Evolutionary conservation across 1,140 invertebrate species (phyloP), one percentile per base, ranked within the genome.

Genomic region (Cecropterus lyciades): DNA sequence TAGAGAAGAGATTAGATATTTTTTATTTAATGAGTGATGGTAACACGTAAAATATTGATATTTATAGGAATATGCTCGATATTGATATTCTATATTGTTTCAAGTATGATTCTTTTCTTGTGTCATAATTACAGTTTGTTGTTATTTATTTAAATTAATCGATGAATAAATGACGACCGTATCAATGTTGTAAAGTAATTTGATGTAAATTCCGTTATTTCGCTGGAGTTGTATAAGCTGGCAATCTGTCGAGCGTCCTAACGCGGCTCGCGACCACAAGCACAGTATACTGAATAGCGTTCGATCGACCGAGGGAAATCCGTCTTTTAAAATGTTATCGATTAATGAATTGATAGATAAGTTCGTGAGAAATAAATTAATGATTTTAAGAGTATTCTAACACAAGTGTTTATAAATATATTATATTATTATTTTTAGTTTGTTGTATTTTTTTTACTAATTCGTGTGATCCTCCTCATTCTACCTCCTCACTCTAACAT

Each of bases 341-440:
- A 87, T 85, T 86, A 80, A 89, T 89, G 74, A 87, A 88, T 81
- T 81, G 81, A 79, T 87, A 91, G 85, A 84, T 89, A 90, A 92
- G 89, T 89, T 85, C 85, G 84, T 91, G 87, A 89, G 79, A 85
- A 87, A 84, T 88, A 89, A 91, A 85, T 91, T 90, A 92, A 92
- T 92, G 85, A 89, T 86, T 89, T 87, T 92, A 89, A 90, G 87
- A 89, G 81, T 92, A 92, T 92, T 92, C 87, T 92, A 92, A 92
- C 87, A 91, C 86, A 89, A 91, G 89, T 90, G 89, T 92, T 92
- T 92, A 92, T 90, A 90, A 92, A 92, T 92, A 92, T 92, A 82
- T 82, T 78, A 92, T 92, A 89, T 92, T 92, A 90, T 90, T 92
- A 92, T 90, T 92, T 92, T 92, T 92, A 87, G 70, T 65, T 67